Evolutionary conservation across 2,113 vertebrate species (phyloP).

Genomic region (Atherinomorus stipes): DNA sequence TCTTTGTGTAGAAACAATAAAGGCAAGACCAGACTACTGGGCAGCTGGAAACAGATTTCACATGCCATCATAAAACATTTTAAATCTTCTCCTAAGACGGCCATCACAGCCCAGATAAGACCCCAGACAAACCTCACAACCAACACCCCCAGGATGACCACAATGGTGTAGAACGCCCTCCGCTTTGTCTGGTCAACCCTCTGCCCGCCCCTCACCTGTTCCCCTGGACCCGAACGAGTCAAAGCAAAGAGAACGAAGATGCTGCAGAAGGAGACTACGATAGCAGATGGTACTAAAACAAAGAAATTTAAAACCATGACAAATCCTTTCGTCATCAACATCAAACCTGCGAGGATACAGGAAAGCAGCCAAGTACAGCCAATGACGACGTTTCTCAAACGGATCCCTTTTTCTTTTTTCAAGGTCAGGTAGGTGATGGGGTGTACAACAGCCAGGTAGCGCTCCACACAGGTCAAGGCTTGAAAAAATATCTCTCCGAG

Average conservation of each 20-base stretch:
- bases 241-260: background rate
- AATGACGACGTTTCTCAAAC: background rate
- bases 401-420: background rate
- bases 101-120: background rate
- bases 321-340: accelerated
- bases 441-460: slow-evolving; percentile 23
- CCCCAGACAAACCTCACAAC: background rate
- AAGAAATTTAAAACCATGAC: background rate
- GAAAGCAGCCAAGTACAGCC: background rate
- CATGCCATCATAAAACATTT: accelerated
- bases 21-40: slow-evolving; percentile 35
- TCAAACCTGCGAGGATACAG: background rate
- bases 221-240: background rate
- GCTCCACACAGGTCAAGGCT: background rate
- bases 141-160: background rate
- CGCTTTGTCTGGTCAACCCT: background rate
- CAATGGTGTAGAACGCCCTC: slow-evolving; percentile 4
- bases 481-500: background rate
- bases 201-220: background rate
- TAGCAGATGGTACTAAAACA: background rate
- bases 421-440: slow-evolving; percentile 9
- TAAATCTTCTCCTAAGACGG: accelerated
- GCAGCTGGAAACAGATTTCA: background rate
- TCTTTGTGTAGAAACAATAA: slow-evolving; percentile 26
- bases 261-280: background rate